Base-by-base conservation (phyloP, 2,888 invertebrate genomes). In the Nudaria mundana region DNA sequence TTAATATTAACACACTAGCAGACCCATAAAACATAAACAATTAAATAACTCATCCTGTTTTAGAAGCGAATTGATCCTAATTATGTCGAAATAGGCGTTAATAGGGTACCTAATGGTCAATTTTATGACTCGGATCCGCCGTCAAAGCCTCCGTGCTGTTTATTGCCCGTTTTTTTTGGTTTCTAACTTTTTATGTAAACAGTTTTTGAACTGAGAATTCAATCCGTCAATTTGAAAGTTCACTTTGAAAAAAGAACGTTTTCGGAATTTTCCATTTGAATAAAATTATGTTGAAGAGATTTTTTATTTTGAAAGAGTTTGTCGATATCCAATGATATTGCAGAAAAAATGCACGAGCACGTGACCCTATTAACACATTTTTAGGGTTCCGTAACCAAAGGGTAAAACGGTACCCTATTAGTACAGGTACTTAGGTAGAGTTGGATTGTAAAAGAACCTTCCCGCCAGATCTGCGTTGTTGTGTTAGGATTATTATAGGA, bases 41-140 rank as follows among this genome's bases (percentile, higher is more conserved):
- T 81, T 76, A 81, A 73, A 79, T 67, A 80, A 77, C 69, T 70
- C 66, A 54, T 61, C 60, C 69, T 64, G 57, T 62, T 71, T 77
- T 73, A 63, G 63, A 62, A 72, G 74, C 67, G 77, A 76, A 83
- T 84, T 74, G 79, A 66, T 78, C 81, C 84, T 87, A 88, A 88
- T 88, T 83, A 83, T 86, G 86, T 82, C 83, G 81, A 83, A 86
- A 86, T 76, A 86, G 87, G 87, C 86, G 87, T 84, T 88, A 88
- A 87, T 88, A 85, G 76, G 80, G 76, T 76, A 79, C 74, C 76
- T 86, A 83, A 86, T 85, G 74, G 85, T 52, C 64, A 68, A 63
- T 79, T 86, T 88, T 87, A 88, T 71, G 80, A 73, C 73, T 58
- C 62, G 49, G 44, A 56, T 59, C 66, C 57, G 70, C 84, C 84